Conservation (phyloP, 1,140 invertebrate genomes). For the Bombyx mori region ASM3026992v2 NC_085116.1:6950501-6951000, state of each 20-base stretch:
- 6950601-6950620: slow-evolving; percentile 81
- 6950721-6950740: slow-evolving; percentile 83
- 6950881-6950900: slow-evolving; percentile 68
- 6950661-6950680: slow-evolving; percentile 83
- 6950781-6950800: slow-evolving; percentile 88
- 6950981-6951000: neutral
- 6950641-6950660: slow-evolving; percentile 89
- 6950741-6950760: slow-evolving; percentile 88
- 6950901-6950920: slow-evolving; percentile 86
- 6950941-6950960: slow-evolving; percentile 48
- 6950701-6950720: slow-evolving; percentile 82
- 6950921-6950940: slow-evolving; percentile 68
- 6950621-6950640: slow-evolving; percentile 81
- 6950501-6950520: neutral
- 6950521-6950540: slow-evolving; percentile 12
- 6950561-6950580: slow-evolving; percentile 77
- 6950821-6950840: slow-evolving; percentile 85
- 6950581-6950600: slow-evolving; percentile 82
- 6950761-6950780: slow-evolving; percentile 87
- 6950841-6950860: slow-evolving; percentile 84
- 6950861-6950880: slow-evolving; percentile 70
- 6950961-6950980: slow-evolving; percentile 16
- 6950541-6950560: slow-evolving; percentile 77
- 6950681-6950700: slow-evolving; percentile 83
- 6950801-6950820: slow-evolving; percentile 88